Evolutionary conservation across 2,113 vertebrate genomes (phyloP).

Genomic region (Prunella himalayana): DNA sequence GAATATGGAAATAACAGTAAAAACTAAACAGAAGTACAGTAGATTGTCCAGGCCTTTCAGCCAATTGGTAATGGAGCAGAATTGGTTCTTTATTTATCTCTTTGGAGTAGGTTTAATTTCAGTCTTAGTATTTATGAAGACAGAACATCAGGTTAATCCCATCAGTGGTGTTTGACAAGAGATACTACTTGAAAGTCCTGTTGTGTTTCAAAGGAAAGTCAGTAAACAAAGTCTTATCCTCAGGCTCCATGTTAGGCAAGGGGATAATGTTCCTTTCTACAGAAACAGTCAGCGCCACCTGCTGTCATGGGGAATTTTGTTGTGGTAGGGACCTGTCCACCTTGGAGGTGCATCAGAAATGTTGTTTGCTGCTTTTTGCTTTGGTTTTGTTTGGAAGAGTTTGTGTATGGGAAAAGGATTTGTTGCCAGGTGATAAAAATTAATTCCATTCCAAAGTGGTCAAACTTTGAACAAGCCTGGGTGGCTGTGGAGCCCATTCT

Average conservation of each 20-base stretch:
- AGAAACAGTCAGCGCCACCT: neutral
- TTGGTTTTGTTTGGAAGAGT: neutral
- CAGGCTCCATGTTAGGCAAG: neutral
- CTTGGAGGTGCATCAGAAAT: neutral
- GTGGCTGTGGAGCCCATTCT: neutral
- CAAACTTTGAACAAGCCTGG: neutral
- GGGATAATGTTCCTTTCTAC: neutral
- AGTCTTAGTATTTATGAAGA: neutral
- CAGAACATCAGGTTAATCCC: neutral
- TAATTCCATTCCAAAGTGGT: neutral
- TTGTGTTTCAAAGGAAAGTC: neutral
- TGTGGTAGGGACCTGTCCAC: neutral
- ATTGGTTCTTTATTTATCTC: neutral
- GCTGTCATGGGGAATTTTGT: neutral
- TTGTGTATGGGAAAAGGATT: neutral
- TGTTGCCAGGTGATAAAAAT: neutral
- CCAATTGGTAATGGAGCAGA: neutral
- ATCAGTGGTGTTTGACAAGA: neutral
- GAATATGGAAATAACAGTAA: neutral
- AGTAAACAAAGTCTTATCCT: neutral
- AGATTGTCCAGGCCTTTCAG: neutral
- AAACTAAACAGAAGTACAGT: neutral
- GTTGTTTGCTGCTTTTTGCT: neutral
- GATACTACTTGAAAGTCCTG: neutral
- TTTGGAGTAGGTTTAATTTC: neutral